Conservation (phyloP, 2,113 vertebrate species). For the Dinomys branickii region DNA sequence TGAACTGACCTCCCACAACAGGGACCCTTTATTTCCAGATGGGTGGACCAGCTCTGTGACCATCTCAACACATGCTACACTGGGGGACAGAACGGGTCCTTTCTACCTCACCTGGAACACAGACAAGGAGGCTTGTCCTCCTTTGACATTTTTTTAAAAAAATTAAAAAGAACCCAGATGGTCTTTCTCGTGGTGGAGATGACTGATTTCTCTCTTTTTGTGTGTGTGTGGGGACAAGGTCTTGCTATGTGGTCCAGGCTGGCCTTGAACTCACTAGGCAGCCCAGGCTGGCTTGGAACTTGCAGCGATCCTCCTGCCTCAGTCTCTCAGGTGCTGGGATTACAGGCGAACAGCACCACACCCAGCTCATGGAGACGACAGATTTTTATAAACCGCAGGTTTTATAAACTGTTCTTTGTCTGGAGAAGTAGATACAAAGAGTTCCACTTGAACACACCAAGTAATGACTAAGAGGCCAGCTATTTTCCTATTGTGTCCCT, state of each 20-base stretch:
- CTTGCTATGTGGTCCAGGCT: neutral
- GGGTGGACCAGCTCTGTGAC: no score
- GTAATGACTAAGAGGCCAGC: neutral
- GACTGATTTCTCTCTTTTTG: neutral
- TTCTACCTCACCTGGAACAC: neutral
- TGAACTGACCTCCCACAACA: neutral
- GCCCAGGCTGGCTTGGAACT: no score
- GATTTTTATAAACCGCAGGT: neutral
- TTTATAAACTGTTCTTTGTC: neutral
- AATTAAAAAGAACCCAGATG: neutral
- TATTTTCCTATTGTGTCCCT: conserved; percentile 20
- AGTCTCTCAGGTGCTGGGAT: neutral
- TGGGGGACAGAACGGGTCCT: neutral
- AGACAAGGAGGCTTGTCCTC: neutral
- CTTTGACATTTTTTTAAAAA: neutral
- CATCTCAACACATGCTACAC: neutral
- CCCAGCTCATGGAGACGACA: neutral
- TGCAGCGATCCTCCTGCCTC: neutral
- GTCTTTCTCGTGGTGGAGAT: neutral
- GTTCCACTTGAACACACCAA: neutral
- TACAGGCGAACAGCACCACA: no score
- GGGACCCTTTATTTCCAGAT: neutral
- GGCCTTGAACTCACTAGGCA: no score
- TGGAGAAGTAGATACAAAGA: neutral
- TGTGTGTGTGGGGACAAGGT: no score